These are phyloP conservation scores for Rhinolophus sinicus DNA, from an alignment of 2,113 vertebrate species.

Conservation along the genomic window DNA sequence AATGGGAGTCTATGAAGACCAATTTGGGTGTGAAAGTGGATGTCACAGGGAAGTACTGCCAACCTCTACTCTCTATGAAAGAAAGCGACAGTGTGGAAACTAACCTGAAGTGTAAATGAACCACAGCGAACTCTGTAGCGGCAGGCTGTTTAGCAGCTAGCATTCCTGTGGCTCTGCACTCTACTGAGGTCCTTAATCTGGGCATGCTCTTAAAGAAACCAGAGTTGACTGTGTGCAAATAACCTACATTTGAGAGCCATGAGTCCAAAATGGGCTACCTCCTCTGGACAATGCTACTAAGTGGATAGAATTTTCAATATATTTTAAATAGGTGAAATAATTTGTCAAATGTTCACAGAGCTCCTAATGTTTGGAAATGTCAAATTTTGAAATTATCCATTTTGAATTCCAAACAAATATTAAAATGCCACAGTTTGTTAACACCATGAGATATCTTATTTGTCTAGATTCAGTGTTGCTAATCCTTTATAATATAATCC, in stretches of 20 bases:
- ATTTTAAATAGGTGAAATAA: constrained; percentile 35
- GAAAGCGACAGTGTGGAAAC: constrained; percentile 84
- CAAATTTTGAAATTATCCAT: constrained; percentile 47
- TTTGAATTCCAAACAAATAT: constrained; percentile 50
- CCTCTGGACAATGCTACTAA: constrained; percentile 44
- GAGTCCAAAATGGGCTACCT: constrained; percentile 20
- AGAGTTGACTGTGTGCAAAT: constrained; percentile 22
- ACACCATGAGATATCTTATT: neutral
- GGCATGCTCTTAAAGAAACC: constrained; percentile 69
- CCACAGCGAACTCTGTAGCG: constrained; percentile 82
- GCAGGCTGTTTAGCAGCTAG: constrained; percentile 77
- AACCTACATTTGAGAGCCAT: neutral
- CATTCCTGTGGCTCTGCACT: constrained; percentile 80
- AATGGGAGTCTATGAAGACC: constrained; percentile 90
- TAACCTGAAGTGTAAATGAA: constrained; percentile 84
- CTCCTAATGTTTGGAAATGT: constrained; percentile 36
- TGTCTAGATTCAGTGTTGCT: neutral
- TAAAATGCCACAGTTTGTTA: constrained; percentile 9
- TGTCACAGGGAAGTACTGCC: constrained; percentile 88
- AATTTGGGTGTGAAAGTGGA: constrained; percentile 90
- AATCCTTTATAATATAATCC: neutral
- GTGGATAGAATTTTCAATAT: constrained; percentile 8
- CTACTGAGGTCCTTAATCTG: constrained; percentile 76
- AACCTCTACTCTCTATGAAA: constrained; percentile 85
- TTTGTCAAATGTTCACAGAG: constrained; percentile 17